phyloP scores from a whole-genome alignment of 1,140 invertebrate genomes.

The Drosophila novamexicana region DNA sequence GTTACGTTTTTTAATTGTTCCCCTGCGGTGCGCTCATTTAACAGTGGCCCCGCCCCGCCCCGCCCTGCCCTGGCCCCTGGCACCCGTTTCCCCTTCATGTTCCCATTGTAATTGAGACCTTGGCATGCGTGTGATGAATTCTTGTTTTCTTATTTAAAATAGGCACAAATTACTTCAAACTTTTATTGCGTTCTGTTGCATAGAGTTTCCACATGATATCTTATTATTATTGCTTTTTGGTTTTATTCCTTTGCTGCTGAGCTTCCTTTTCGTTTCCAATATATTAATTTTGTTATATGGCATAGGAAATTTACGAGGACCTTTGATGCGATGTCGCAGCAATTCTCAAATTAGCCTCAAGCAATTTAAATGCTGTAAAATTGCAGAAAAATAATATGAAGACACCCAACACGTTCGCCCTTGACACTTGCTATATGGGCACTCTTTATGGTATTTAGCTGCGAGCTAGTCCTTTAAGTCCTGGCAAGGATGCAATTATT shows the following conservation, averaged over 20 bases:
- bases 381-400: slow-evolving; percentile 63
- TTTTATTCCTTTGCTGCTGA: background rate
- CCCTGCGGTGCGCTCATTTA: slow-evolving; percentile 76
- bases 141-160: slow-evolving; percentile 54
- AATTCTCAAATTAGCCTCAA: slow-evolving; percentile 70
- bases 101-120: slow-evolving; percentile 63
- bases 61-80: background rate
- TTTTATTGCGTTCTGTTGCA: slow-evolving; percentile 68
- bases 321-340: slow-evolving; percentile 32
- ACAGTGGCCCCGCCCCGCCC: slow-evolving; percentile 4
- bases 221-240: slow-evolving; percentile 24
- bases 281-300: background rate
- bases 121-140: slow-evolving; percentile 39
- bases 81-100: background rate
- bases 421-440: slow-evolving; percentile 1
- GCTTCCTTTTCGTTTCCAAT: slow-evolving; percentile 7
- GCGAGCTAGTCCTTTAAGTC: slow-evolving; percentile 50
- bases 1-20: slow-evolving; percentile 82
- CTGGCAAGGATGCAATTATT: slow-evolving; percentile 66
- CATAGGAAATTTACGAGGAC: slow-evolving; percentile 28
- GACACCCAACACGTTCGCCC: slow-evolving; percentile 26
- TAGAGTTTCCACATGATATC: slow-evolving; percentile 28
- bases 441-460: slow-evolving; percentile 64
- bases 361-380: slow-evolving; percentile 79
- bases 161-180: slow-evolving; percentile 62